Base-by-base conservation (phyloP, 2,113 vertebrate species). In the Solea solea region DNA sequence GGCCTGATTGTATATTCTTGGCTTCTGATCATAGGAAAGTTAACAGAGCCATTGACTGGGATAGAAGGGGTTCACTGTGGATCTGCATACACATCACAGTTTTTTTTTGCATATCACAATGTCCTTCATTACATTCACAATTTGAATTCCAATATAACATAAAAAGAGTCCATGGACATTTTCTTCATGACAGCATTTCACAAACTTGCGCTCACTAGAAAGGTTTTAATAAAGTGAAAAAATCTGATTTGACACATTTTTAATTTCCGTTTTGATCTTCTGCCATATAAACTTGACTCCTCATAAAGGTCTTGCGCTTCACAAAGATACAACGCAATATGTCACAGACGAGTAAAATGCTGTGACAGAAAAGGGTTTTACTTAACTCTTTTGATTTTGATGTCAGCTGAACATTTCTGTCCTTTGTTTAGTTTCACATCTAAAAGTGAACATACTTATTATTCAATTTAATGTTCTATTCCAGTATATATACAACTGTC, bases 41-140 rank as follows among this genome's bases (percentile, higher is more conserved):
- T 84, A 91, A 90, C 70, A 63, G 59, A 80, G 81, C 76, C 69
- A 80, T 78, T 82, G 86, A 89, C 76, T 88, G 62, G 72, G 66
- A 69, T 65, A 75, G 64, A 58, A 67, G 69, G 88, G 67, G 64
- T 85, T 90, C 80, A 76, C 75, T 62, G 65, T 62, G 72, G 75
- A 88, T 86, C 64, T 81, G 55, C 69, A 83, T 78, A 75, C 68
- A 86, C 58, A 72, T 21, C 40, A 16, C 56, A 12, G 14, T 59
- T 65, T 53, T 28, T 28, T 34, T 66, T 28, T 74, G 52, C 68
- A 2, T 25, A 76, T 72, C 50, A 41, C 51, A 55, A 27, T 49
- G 11, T 69, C 41, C 50, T 64, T 8, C 9, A 27, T 55, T 78
- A n/a, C 60, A 44, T 49, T 70, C 45, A 25, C 64, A 45, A 21